phyloP scores from a whole-genome alignment of 2,113 vertebrate genomes.

The Otocyon megalotis region DNA sequence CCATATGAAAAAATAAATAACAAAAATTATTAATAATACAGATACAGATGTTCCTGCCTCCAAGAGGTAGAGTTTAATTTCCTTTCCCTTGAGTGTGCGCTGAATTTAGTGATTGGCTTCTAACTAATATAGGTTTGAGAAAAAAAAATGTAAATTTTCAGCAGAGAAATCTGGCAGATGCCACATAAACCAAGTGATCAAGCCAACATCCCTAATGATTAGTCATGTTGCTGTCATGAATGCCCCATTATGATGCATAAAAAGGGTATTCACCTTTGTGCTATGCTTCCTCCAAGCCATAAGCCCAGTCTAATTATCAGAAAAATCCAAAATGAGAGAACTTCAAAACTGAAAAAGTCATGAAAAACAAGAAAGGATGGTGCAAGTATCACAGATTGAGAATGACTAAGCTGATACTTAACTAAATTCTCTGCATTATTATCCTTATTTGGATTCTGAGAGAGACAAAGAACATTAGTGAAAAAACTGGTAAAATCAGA shows the following conservation, averaged over 20 bases:
- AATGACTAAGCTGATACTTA: neutral
- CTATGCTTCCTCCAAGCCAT: neutral
- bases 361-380: neutral
- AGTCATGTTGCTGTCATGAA: neutral
- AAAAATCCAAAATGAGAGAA: neutral
- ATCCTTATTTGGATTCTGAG: neutral
- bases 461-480: neutral
- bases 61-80: neutral
- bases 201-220: neutral
- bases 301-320: neutral
- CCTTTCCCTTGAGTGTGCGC: neutral
- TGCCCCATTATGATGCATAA: neutral
- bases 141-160: neutral
- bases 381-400: neutral
- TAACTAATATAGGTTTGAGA: neutral
- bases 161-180: neutral
- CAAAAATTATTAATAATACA: neutral
- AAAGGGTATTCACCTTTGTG: neutral
- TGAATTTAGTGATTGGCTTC: neutral
- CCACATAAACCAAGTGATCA: neutral
- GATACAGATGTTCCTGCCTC: neutral
- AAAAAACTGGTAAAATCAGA: neutral
- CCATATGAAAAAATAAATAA: neutral
- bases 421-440: neutral
- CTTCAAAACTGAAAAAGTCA: neutral